Evolutionary conservation across 2,797 vertebrate species (phyloP).

Genomic region (Gymnoscopelus braueri): DNA sequence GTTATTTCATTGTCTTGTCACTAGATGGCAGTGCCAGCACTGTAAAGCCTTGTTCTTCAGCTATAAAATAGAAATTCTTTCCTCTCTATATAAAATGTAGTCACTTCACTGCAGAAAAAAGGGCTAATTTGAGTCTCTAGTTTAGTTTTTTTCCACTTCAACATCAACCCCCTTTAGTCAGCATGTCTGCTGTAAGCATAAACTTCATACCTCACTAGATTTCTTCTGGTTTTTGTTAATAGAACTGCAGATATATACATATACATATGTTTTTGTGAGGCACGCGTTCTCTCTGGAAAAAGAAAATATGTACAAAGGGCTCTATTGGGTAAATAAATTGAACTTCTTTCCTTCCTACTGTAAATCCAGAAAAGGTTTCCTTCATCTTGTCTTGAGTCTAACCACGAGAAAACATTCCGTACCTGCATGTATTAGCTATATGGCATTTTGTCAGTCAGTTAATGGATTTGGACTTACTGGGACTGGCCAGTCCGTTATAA

Average conservation of each 20-base stretch:
- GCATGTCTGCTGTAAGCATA: slow-evolving; percentile 12
- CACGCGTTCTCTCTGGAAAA: slow-evolving; percentile 27
- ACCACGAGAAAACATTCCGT: slow-evolving; percentile 51
- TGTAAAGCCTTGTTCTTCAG: slow-evolving; percentile 70
- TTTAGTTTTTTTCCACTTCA: neutral
- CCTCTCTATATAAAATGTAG: slow-evolving; percentile 54
- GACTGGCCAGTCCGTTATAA: slow-evolving; percentile 1
- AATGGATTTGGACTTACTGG: neutral
- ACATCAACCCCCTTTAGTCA: slow-evolving; percentile 11
- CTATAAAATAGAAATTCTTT: slow-evolving; percentile 70
- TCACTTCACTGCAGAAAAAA: slow-evolving; percentile 48
- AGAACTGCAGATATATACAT: slow-evolving; percentile 60
- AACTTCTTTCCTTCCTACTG: slow-evolving; percentile 21
- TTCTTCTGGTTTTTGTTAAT: slow-evolving; percentile 54
- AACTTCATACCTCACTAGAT: slow-evolving; percentile 50
- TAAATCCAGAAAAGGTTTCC: slow-evolving; percentile 72
- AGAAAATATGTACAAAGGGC: slow-evolving; percentile 59
- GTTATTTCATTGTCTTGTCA: slow-evolving; percentile 71
- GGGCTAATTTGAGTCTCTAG: slow-evolving; percentile 38
- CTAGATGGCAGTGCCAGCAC: slow-evolving; percentile 86
- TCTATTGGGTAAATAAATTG: slow-evolving; percentile 25
- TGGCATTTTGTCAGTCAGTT: slow-evolving; percentile 17
- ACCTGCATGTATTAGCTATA: slow-evolving; percentile 46
- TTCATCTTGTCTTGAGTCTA: slow-evolving; percentile 69
- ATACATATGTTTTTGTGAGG: slow-evolving; percentile 46